These are phyloP conservation scores for Actenoides hombroni DNA, from an alignment of 2,113 vertebrate genomes.

Conservation along the genomic window DNA sequence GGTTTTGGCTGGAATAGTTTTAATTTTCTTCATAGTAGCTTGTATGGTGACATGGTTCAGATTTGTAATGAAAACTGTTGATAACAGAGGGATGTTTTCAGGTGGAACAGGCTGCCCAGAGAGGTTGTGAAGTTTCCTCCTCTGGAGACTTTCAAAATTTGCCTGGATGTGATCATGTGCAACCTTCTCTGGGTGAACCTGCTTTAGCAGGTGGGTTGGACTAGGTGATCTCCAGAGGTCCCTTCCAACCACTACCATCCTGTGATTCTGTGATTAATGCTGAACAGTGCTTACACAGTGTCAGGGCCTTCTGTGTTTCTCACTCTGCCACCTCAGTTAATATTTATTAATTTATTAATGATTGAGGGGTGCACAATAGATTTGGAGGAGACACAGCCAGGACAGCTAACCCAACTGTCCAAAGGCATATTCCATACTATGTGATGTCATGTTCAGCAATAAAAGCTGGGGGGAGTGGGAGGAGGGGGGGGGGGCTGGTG, in stretches of 20 bases:
- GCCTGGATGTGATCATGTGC: no score
- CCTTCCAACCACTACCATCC: no score
- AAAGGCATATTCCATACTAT: background rate
- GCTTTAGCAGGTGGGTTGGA: no score
- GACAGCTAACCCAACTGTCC: background rate
- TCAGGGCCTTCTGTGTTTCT: background rate
- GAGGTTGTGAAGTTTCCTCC: no score
- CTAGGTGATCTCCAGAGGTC: no score
- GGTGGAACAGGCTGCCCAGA: no score
- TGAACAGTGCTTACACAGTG: background rate
- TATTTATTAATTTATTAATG: background rate
- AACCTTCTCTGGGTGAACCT: no score
- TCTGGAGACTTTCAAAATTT: no score
- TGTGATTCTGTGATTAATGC: background rate
- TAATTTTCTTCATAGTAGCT: background rate
- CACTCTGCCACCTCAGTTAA: background rate
- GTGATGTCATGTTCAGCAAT: background rate
- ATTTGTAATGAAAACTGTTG: background rate
- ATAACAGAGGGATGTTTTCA: background rate
- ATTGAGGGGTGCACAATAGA: background rate
- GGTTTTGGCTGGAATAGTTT: background rate
- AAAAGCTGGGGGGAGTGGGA: background rate
- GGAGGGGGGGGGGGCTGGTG: background rate
- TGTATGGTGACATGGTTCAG: background rate
- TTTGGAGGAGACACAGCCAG: background rate